Conservation (phyloP, 2,888 invertebrate genomes). For the Hoplodrina ambigua region DNA sequence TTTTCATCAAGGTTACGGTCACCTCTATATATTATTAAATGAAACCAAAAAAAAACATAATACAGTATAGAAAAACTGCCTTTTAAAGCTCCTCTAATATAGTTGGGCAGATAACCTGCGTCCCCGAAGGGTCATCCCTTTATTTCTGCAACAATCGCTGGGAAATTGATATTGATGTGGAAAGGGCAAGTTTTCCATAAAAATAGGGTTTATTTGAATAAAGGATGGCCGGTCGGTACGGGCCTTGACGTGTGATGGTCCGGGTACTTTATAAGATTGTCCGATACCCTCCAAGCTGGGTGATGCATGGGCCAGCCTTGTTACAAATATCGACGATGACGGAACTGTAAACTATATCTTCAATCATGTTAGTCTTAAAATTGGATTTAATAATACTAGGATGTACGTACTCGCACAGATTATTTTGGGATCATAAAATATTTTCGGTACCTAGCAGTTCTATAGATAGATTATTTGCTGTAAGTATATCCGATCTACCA, state of each 20-base stretch:
- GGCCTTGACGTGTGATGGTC: slow-evolving; percentile 82
- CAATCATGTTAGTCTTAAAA: slow-evolving; percentile 59
- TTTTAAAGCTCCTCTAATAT: slow-evolving; percentile 85
- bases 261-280: slow-evolving; percentile 86
- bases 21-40: slow-evolving; percentile 18
- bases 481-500: no score
- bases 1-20: slow-evolving; percentile 43
- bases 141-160: slow-evolving; percentile 90
- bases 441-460: not conserved
- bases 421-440: slow-evolving; percentile 6
- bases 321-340: slow-evolving; percentile 71
- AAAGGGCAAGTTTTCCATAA: slow-evolving; percentile 90
- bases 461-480: not conserved
- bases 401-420: slow-evolving; percentile 15
- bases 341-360: slow-evolving; percentile 62
- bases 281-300: slow-evolving; percentile 70
- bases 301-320: slow-evolving; percentile 76
- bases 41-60: slow-evolving; percentile 29
- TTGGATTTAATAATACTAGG: slow-evolving; percentile 40
- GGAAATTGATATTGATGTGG: slow-evolving; percentile 91
- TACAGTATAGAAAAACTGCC: slow-evolving; percentile 60
- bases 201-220: slow-evolving; percentile 91
- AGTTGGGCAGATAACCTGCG: slow-evolving; percentile 86
- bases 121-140: slow-evolving; percentile 90
- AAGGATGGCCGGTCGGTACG: slow-evolving; percentile 86